Percentiles rank a stretch among this genome's conserved stretches.
Conservation (phyloP, 2,797 vertebrate species). For the Triplophysa yarkandensis region DNA sequence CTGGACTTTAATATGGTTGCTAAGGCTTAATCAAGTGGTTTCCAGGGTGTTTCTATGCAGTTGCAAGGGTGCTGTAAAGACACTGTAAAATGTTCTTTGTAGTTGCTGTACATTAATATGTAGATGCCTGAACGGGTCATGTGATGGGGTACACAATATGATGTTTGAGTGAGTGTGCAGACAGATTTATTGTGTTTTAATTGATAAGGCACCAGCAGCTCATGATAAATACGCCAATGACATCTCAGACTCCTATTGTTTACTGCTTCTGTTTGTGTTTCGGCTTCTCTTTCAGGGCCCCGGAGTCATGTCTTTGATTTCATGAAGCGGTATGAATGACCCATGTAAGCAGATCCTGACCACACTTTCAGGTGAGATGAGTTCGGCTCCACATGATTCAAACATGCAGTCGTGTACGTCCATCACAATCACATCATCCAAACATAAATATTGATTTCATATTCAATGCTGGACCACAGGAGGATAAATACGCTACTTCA, state of each 20-base stretch:
- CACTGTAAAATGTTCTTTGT: no score
- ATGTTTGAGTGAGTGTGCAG: background rate
- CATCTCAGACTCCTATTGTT: slow-evolving; percentile 14
- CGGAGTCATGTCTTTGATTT: slow-evolving; percentile 29
- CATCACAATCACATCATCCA: slow-evolving; percentile 16
- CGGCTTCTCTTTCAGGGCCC: slow-evolving; percentile 9
- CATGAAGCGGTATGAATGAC: slow-evolving; percentile 13
- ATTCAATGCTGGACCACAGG: slow-evolving; percentile 17
- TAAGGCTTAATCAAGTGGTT: no score
- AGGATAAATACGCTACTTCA: slow-evolving; percentile 21
- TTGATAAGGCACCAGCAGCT: slow-evolving; percentile 5
- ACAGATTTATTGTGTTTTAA: background rate
- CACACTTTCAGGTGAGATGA: slow-evolving; percentile 32
- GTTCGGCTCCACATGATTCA: slow-evolving; percentile 24
- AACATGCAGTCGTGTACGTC: slow-evolving; percentile 23
- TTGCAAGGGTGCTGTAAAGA: no score
- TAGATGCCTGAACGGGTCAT: no score
- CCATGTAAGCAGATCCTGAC: slow-evolving; percentile 27
- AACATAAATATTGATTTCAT: slow-evolving; percentile 51
- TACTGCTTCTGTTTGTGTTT: slow-evolving; percentile 20
- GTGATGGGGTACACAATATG: no score
- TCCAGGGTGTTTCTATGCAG: no score
- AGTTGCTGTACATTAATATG: no score
- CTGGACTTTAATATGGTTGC: no score
- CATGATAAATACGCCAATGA: background rate